Conservation (phyloP, 2,888 invertebrate species). For the Philereme transversata region DNA sequence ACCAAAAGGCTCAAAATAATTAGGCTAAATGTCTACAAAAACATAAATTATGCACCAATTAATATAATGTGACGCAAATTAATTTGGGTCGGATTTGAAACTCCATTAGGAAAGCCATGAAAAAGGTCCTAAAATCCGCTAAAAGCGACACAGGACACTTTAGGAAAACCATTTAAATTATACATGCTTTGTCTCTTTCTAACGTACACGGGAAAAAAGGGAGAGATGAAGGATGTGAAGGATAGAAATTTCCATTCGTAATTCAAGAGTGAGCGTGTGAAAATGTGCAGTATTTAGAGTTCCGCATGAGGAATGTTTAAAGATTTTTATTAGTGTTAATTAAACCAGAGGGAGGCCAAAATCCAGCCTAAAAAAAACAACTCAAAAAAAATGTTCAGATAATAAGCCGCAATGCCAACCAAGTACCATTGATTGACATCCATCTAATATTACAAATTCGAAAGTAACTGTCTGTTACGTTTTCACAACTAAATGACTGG, state of each 20-base stretch:
- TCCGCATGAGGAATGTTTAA: constrained; percentile 9
- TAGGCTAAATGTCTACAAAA: constrained; percentile 30
- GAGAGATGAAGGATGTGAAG: constrained; percentile 45
- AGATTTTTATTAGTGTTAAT: too few relatives aligned
- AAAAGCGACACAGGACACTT: constrained; percentile 54
- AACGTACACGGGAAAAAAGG: constrained; percentile 40
- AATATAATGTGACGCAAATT: constrained; percentile 39
- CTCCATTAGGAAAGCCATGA: constrained; percentile 52
- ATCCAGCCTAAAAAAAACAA: too few relatives aligned
- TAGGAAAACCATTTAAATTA: constrained; percentile 54
- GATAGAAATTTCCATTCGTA: constrained; percentile 63
- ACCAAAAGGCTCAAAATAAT: constrained; percentile 18
- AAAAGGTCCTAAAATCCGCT: constrained; percentile 59
- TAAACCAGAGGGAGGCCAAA: too few relatives aligned
- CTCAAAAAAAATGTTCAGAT: too few relatives aligned
- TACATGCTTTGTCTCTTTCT: constrained; percentile 50
- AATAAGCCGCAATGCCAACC: too few relatives aligned
- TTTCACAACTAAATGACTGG: too few relatives aligned
- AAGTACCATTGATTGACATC: too few relatives aligned
- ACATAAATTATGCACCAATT: constrained; percentile 40
- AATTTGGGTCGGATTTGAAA: constrained; percentile 46
- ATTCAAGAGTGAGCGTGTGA: constrained; percentile 73
- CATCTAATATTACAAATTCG: too few relatives aligned
- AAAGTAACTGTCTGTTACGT: too few relatives aligned
- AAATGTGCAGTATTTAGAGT: constrained; percentile 70